phyloP scores from a whole-genome alignment of 2,113 vertebrate genomes.

The Himantopus leucocephalus region DNA sequence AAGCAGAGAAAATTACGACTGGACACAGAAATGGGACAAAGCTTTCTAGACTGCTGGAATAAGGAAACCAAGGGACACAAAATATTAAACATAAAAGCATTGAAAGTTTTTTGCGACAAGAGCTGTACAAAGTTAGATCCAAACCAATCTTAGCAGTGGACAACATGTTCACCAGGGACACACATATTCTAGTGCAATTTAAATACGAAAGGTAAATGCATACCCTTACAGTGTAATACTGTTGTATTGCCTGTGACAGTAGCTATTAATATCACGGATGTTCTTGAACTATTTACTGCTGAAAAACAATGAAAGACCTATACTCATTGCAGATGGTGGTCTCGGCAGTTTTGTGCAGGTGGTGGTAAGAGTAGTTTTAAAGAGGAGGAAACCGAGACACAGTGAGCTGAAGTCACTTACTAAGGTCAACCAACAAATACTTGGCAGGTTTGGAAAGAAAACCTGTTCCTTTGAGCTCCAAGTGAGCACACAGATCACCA shows the following conservation, averaged over 20 bases:
- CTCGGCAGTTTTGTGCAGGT: neutral
- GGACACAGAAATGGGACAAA: neutral
- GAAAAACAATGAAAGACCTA: neutral
- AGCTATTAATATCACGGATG: too few relatives aligned
- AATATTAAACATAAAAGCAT: neutral
- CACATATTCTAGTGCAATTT: neutral
- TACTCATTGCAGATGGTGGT: neutral
- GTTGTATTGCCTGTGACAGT: neutral
- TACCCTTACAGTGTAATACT: neutral
- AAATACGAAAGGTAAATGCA: neutral
- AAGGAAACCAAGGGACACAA: neutral
- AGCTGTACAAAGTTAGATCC: neutral
- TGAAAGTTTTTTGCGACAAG: neutral
- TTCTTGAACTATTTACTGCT: neutral
- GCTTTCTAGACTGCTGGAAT: neutral
- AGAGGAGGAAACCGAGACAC: neutral
- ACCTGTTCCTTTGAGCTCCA: neutral
- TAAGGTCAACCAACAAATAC: neutral
- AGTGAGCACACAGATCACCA: neutral
- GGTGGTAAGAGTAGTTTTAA: neutral
- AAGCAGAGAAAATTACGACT: neutral
- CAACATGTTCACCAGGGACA: neutral
- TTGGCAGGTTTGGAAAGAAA: neutral
- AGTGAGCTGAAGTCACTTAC: neutral
- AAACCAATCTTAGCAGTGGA: neutral